phyloP scores from a whole-genome alignment of 1,140 invertebrate species.

The Drosophila setifemur region DNA sequence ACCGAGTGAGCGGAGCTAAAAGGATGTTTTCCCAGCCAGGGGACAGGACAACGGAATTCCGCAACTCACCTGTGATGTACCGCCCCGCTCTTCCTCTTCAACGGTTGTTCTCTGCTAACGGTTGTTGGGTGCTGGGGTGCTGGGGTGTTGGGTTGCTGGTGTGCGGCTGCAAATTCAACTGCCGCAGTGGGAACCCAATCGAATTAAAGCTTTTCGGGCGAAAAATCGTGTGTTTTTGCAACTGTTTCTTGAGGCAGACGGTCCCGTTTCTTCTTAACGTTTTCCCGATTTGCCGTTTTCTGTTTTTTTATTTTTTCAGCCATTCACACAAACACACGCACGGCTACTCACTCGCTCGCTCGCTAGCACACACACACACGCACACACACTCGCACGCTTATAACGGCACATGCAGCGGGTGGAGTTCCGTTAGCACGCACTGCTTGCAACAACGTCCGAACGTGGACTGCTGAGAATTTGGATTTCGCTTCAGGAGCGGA shows the following conservation, averaged over 20 bases:
- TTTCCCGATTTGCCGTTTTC: conserved; percentile 31
- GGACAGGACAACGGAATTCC: conserved; percentile 49
- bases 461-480: conserved; percentile 49
- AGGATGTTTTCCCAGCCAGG: conserved; percentile 43
- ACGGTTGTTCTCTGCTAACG: too few relatives aligned
- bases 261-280: conserved; percentile 35
- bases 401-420: conserved; percentile 65
- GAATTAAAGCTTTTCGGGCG: conserved; percentile 28
- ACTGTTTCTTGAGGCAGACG: conserved; percentile 32
- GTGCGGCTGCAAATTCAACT: too few relatives aligned
- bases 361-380: conserved; percentile 22
- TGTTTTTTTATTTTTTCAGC: conserved; percentile 33
- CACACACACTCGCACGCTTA: conserved; percentile 17
- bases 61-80: conserved; percentile 45
- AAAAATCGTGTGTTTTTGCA: conserved; percentile 14
- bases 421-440: conserved; percentile 54
- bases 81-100: conserved; percentile 11
- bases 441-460: conserved; percentile 65
- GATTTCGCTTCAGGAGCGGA: conserved; percentile 21
- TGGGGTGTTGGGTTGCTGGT: too few relatives aligned
- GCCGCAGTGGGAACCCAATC: too few relatives aligned
- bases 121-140: too few relatives aligned
- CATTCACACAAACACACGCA: conserved; percentile 38
- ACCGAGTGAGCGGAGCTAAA: conserved; percentile 3
- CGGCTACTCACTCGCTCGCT: conserved; percentile 18